These are phyloP conservation scores for Gallinago undulata DNA, from an alignment of 2,113 vertebrate genomes.

Conservation along the genomic window DNA sequence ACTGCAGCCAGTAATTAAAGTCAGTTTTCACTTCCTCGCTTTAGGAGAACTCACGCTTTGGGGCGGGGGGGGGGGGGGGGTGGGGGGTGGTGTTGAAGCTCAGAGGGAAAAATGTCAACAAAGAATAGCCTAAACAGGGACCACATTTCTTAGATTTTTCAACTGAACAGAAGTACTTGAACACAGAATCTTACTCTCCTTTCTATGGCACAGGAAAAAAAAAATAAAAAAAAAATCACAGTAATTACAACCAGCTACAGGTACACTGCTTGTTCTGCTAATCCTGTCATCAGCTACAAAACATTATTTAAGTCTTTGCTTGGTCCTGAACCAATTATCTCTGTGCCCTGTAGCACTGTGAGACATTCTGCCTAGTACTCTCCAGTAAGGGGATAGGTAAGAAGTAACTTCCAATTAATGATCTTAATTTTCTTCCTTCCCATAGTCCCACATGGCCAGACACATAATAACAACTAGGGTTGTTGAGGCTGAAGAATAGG, in stretches of 20 bases:
- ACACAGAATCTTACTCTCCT: background rate
- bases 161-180: background rate
- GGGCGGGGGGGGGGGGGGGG: too few relatives aligned
- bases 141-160: background rate
- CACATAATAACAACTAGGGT: background rate
- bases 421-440: background rate
- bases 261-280: background rate
- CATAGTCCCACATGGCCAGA: background rate
- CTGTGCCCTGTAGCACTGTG: background rate
- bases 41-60: background rate
- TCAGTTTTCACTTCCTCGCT: background rate
- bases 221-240: background rate
- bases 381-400: background rate
- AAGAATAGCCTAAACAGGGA: background rate
- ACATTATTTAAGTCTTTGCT: background rate
- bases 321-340: background rate
- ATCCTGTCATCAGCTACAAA: background rate
- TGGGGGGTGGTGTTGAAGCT: background rate
- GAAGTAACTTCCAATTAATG: background rate
- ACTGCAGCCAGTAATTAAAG: background rate
- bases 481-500: too few relatives aligned
- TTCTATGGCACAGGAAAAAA: background rate
- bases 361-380: background rate
- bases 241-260: background rate
- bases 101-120: background rate